Evolutionary conservation across 2,113 vertebrate species (phyloP).

Genomic region (Eclectus roratus): DNA sequence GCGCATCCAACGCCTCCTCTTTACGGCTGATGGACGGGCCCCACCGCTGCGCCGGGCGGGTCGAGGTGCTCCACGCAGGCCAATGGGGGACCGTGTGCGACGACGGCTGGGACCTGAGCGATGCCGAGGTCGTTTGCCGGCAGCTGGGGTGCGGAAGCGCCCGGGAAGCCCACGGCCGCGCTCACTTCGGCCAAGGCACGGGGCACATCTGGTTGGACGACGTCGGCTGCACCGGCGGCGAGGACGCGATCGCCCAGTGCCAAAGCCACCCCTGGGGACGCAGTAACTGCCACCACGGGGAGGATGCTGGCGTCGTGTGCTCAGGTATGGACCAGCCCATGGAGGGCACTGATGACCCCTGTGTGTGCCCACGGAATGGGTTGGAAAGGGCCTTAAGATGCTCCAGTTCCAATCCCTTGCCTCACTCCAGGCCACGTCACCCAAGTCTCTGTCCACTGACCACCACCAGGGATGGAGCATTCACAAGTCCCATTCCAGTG

Average conservation of each 20-base stretch:
- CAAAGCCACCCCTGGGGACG: neutral
- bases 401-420: no score
- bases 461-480: no score
- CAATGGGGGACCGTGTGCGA: constrained; percentile 66
- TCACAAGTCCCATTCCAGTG: no score
- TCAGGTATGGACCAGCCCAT: neutral
- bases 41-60: neutral
- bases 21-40: neutral
- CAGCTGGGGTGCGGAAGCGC: constrained; percentile 1
- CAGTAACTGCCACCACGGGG: neutral
- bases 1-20: no score
- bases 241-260: neutral
- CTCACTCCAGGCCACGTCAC: no score
- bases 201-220: neutral
- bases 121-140: neutral
- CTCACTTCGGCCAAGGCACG: neutral
- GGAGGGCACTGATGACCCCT: no score
- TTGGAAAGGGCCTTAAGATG: no score
- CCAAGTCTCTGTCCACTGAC: no score
- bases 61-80: neutral
- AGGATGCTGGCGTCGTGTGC: neutral
- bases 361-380: no score
- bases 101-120: neutral
- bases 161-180: neutral
- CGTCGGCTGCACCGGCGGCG: accelerated